A percentile compares a stretch with the other conserved stretches of the same genome.
Conservation (phyloP, 2,797 vertebrate species). For the Gambelia wislizenii region DNA sequence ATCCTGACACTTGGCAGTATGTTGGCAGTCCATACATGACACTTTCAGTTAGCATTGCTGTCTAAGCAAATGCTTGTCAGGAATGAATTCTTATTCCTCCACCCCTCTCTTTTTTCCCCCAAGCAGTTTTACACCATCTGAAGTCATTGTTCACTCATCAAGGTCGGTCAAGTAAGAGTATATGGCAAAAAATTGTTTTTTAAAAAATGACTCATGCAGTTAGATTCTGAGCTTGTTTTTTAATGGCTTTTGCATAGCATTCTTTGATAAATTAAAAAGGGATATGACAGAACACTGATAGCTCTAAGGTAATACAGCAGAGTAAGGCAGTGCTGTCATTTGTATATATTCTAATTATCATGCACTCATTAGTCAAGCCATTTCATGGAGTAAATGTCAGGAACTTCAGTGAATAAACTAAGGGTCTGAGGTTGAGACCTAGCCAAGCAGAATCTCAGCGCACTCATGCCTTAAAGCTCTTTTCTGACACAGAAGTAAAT, state of each 20-base stretch:
- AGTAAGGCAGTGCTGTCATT: background rate
- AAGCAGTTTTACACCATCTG: conserved; percentile 50
- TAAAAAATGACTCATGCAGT: background rate
- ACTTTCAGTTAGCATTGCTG: conserved; percentile 51
- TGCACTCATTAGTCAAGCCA: background rate
- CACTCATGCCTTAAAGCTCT: background rate
- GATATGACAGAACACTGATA: background rate
- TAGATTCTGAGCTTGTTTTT: background rate
- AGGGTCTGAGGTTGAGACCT: background rate
- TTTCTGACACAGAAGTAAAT: background rate
- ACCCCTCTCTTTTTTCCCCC: background rate
- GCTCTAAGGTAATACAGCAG: background rate
- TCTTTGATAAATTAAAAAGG: background rate
- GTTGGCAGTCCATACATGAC: conserved; percentile 49
- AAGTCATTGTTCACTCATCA: conserved; percentile 43
- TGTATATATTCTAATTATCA: background rate
- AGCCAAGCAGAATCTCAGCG: background rate
- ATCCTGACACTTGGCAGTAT: conserved; percentile 51
- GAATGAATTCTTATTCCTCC: background rate
- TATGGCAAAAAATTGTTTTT: background rate
- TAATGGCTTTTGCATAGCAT: conserved; percentile 4
- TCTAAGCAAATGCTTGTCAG: conserved; percentile 57
- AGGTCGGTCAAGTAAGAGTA: conserved; percentile 47
- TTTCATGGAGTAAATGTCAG: background rate
- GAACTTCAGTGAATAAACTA: background rate